Evolutionary conservation across 2,797 vertebrate species (phyloP).

Genomic region (Ctenopoma kingsleyae): DNA sequence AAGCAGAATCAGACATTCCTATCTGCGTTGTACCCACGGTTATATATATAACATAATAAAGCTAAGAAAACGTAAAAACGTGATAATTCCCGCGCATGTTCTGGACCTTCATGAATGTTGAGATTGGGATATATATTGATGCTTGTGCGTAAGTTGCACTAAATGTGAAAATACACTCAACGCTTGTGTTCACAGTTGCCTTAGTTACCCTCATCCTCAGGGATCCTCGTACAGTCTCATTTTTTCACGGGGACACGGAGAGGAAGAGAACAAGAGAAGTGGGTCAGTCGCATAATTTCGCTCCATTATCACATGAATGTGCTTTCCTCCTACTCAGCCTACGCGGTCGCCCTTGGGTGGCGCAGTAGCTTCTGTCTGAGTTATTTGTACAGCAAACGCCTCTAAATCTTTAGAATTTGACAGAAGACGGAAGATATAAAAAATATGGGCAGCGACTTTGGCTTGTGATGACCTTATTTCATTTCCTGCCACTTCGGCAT

Average conservation of each 20-base stretch:
- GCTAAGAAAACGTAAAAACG: not conserved
- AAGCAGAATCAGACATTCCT: not conserved
- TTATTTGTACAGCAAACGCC: not conserved
- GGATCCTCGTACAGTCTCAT: too few species aligned
- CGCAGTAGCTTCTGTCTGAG: not conserved
- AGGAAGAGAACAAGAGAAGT: constrained; percentile 42
- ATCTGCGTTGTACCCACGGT: not conserved
- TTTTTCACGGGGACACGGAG: not conserved
- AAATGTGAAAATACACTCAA: not conserved
- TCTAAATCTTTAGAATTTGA: not conserved
- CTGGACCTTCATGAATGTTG: not conserved
- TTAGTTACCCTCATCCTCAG: too few species aligned
- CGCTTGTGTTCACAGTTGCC: not conserved
- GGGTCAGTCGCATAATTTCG: constrained; percentile 64
- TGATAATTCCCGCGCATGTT: not conserved
- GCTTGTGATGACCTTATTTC: constrained; percentile 36
- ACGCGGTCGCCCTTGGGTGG: constrained; percentile 3
- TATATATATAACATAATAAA: too few species aligned
- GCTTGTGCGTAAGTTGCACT: too few species aligned
- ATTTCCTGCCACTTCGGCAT: constrained; percentile 69
- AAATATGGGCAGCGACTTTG: not conserved
- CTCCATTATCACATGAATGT: constrained; percentile 36
- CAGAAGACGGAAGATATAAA: not conserved
- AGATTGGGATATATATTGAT: not conserved
- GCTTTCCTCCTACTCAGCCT: constrained; percentile 10